Evolutionary conservation across 2,888 invertebrate genomes (phyloP), one percentile per base, ranked within the genome.

Genomic region (Drosophila diplacantha): DNA sequence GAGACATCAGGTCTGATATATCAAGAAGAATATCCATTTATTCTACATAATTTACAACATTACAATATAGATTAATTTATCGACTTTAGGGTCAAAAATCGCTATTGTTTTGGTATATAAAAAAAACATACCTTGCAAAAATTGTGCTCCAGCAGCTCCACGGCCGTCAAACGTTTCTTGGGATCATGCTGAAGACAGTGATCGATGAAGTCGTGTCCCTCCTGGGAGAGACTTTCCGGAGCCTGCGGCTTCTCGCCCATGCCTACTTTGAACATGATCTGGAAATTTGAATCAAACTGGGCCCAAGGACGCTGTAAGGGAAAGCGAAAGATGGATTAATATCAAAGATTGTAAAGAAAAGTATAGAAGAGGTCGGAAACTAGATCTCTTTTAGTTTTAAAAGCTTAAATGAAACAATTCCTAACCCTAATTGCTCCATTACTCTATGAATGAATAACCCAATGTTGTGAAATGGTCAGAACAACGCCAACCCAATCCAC

Each of bases 191-290:
- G 93, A 81, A 98, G 91, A 85, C 96, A 96, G 59, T 90, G 89
- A 12, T 90, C 89, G 53, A 96, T 91, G 89, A 98, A 96, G 79
- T 94, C 92, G 58, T 92, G 91, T 0, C 96, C 97, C 88, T 97
- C 97, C 57, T 91, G 91, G 34, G 95, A 95, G 58, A 97, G 90
- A 34, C 90, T 87, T 49, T 91, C 91, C 0, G 97, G 96, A 9
- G 93, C 90, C 71, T 91, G 90, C 0, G 97, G 97, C 62, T 92
- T 91, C 73, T 94, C 93, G 1, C 96, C 97, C 93, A 95, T 96
- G 34, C 97, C 97, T 81, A 97, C 97, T 91, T 95, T 93, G 89
- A 95, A 97, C 95, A 97, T 96, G 74, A 97, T 97, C 91, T 97
- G 96, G 89, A 95, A 96, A 89, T 96, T 95, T 75, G 95, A 96